A percentile compares a stretch with the other conserved stretches of the same genome.
Evolutionary conservation across 2,797 vertebrate species (phyloP).

Genomic region (Ctenopoma kingsleyae): DNA sequence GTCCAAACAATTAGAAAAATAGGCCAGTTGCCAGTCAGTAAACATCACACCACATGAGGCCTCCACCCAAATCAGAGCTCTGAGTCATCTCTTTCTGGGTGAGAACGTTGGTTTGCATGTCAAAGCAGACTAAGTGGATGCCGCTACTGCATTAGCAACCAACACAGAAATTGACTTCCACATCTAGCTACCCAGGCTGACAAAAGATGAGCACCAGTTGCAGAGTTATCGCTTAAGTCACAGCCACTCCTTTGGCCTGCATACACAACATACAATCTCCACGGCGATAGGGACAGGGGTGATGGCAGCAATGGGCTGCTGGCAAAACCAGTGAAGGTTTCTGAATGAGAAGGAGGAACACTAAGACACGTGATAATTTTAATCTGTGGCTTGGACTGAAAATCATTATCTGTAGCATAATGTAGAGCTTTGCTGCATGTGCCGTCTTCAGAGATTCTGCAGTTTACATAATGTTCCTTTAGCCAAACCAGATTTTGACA

Average conservation of each 20-base stretch:
- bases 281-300: slow-evolving; percentile 48
- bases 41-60: slow-evolving; percentile 39
- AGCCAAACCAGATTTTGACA: slow-evolving; percentile 61
- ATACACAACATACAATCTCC: slow-evolving; percentile 76
- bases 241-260: slow-evolving; percentile 35
- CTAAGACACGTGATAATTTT: background rate
- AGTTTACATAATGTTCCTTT: slow-evolving; percentile 41
- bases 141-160: slow-evolving; percentile 6
- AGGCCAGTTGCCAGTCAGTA: slow-evolving; percentile 38
- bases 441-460: slow-evolving; percentile 19
- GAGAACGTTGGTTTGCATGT: slow-evolving; percentile 34
- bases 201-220: slow-evolving; percentile 29
- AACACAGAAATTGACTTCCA: slow-evolving; percentile 21
- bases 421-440: slow-evolving; percentile 18
- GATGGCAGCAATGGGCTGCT: slow-evolving; percentile 22
- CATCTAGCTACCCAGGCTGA: slow-evolving; percentile 17
- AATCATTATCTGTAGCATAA: slow-evolving; percentile 21
- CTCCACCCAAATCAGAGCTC: slow-evolving; percentile 47
- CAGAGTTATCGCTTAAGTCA: slow-evolving; percentile 46
- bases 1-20: slow-evolving; percentile 23
- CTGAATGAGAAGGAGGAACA: slow-evolving; percentile 9
- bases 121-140: slow-evolving; percentile 14
- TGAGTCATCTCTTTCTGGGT: slow-evolving; percentile 41
- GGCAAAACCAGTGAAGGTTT: slow-evolving; percentile 25
- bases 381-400: slow-evolving; percentile 4